Percentiles rank a stretch among this genome's conserved stretches.
phyloP scores from a whole-genome alignment of 2,888 invertebrate species.

The Osmoderma eremita region DNA sequence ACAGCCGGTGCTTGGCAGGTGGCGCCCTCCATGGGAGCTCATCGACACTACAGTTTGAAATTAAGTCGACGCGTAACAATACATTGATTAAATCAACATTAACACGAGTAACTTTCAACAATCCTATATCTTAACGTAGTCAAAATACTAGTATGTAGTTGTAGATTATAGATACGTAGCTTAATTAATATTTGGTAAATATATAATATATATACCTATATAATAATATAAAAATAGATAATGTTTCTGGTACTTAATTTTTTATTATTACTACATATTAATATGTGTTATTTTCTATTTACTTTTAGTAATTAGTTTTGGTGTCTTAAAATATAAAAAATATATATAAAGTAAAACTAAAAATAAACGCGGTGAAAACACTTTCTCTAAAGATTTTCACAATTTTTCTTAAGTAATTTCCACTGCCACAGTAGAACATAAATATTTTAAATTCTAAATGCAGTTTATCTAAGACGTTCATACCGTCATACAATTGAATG shows the following conservation, averaged over 20 bases:
- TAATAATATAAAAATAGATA: conserved; percentile 13
- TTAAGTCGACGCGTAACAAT: conserved; percentile 7
- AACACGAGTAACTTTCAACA: conserved; percentile 30
- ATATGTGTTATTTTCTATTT: conserved; percentile 19
- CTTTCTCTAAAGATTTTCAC: conserved; percentile 30
- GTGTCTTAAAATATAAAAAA: conserved; percentile 36
- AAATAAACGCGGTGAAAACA: conserved; percentile 25
- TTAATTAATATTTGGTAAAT: conserved; percentile 32
- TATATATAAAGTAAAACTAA: conserved; percentile 10
- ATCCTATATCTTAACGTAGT: conserved; percentile 37
- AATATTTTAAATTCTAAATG: conserved; percentile 41
- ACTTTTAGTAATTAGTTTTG: conserved; percentile 34
- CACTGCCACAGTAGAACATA: conserved; percentile 59
- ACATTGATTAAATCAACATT: conserved; percentile 4
- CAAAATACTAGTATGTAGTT: conserved; percentile 40
- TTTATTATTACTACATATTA: conserved; percentile 14
- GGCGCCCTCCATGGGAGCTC: no score
- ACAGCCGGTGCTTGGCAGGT: no score
- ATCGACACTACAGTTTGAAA: no score
- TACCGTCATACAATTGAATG: not conserved
- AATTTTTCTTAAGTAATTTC: conserved; percentile 54
- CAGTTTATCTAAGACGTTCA: conserved; percentile 37
- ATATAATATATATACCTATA: conserved; percentile 17
- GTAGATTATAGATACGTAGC: conserved; percentile 35
- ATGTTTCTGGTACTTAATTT: conserved; percentile 28